Evolutionary conservation across 2,113 vertebrate species (phyloP).

Genomic region (Tetrao urogallus): DNA sequence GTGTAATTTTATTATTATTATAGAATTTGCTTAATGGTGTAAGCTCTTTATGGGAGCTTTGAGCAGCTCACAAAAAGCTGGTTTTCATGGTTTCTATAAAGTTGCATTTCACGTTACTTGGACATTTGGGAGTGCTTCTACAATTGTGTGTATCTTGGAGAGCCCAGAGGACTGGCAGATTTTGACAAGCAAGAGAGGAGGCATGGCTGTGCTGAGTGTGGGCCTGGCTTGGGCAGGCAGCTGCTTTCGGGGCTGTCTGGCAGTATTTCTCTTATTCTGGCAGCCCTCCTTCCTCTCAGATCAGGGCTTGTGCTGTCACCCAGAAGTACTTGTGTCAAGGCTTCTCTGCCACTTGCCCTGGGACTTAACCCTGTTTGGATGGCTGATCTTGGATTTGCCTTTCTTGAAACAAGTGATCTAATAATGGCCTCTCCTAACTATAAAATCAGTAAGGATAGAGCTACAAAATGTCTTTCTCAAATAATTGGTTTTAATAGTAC

Average conservation of each 20-base stretch:
- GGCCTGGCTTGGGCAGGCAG: neutral
- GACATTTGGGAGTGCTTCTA: neutral
- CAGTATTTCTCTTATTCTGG: neutral
- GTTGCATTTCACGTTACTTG: neutral
- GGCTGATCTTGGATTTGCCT: neutral
- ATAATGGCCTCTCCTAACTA: neutral
- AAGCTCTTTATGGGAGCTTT: neutral
- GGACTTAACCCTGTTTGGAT: neutral
- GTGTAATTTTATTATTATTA: neutral
- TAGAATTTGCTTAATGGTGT: neutral
- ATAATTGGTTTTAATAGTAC: constrained; percentile 30
- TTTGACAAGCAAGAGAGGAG: neutral
- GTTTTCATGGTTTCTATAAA: neutral
- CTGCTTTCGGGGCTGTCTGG: neutral
- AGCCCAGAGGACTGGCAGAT: neutral
- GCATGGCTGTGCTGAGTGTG: rapidly evolving
- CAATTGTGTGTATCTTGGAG: neutral
- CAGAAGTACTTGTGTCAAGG: neutral
- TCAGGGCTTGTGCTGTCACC: neutral
- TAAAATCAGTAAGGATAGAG: constrained; percentile 13
- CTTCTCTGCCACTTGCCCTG: neutral
- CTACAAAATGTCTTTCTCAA: constrained; percentile 9
- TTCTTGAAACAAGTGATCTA: constrained; percentile 13
- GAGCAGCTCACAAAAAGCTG: neutral
- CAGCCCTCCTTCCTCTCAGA: neutral